Percentiles rank a stretch among this genome's conserved stretches.
Evolutionary conservation across 2,797 vertebrate species (phyloP).

Genomic region (Myotis pilosus): DNA sequence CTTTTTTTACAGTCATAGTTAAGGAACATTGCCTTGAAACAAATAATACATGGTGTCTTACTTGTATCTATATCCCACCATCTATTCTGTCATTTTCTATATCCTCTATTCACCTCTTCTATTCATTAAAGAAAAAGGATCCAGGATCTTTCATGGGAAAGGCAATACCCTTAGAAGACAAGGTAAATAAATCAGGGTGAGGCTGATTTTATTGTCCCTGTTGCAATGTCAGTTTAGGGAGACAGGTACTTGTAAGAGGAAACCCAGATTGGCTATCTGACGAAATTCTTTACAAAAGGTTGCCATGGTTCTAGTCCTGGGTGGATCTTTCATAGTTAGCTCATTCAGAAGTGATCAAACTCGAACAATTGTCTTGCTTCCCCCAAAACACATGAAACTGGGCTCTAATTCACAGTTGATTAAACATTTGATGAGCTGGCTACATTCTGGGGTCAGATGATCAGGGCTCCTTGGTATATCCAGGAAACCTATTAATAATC

Average conservation of each 20-base stretch:
- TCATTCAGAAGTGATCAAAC: neutral
- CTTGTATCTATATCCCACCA: too few species aligned
- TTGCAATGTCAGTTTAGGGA: neutral
- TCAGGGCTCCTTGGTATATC: neutral
- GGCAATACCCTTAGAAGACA: neutral
- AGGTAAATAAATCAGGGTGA: neutral
- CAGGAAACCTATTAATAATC: neutral
- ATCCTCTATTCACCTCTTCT: neutral
- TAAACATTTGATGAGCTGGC: neutral
- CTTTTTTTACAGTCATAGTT: neutral
- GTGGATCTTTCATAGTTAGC: neutral
- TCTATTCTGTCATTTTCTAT: neutral
- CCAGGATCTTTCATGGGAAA: neutral
- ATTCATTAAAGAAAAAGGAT: neutral
- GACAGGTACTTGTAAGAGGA: neutral
- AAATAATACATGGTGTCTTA: neutral
- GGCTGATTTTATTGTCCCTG: neutral
- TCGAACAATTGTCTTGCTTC: neutral
- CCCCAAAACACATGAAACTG: neutral
- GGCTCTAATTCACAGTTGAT: neutral
- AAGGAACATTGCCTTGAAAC: neutral
- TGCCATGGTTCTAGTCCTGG: rapidly evolving
- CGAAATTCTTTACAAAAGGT: neutral
- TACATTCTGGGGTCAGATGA: neutral
- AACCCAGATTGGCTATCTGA: neutral